Evolutionary conservation across 2,888 invertebrate genomes (phyloP).

Genomic region (Ennomos quercinarius): DNA sequence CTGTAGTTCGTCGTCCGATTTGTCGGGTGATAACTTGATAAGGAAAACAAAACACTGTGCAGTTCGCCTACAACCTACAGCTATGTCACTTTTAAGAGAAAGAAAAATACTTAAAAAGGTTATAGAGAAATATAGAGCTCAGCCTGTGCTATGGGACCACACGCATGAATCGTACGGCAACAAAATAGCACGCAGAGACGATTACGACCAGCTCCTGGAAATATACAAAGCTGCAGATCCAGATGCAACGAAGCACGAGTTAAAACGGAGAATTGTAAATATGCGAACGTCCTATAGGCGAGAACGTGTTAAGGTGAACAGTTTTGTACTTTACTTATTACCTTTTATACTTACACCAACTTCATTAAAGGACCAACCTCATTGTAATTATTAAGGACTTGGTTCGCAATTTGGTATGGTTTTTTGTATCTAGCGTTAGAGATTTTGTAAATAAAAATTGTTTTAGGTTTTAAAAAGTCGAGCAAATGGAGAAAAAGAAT

Average conservation of each 20-base stretch:
- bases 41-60: neutral
- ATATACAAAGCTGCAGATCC: conserved; percentile 18
- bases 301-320: conserved; percentile 45
- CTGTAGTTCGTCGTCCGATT: conserved; percentile 10
- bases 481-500: conserved; percentile 6
- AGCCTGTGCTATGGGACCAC: conserved; percentile 42
- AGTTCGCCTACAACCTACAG: conserved; percentile 3
- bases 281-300: conserved; percentile 47
- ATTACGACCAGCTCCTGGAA: conserved; percentile 8
- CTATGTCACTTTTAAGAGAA: conserved; percentile 18
- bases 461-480: conserved; percentile 30
- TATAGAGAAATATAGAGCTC: conserved; percentile 17
- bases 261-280: conserved; percentile 48
- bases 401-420: too few species aligned
- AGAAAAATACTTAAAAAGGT: conserved; percentile 16
- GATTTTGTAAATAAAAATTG: neutral
- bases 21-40: conserved; percentile 1
- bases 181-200: conserved; percentile 21
- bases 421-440: too few species aligned
- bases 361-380: too few species aligned
- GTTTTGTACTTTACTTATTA: neutral
- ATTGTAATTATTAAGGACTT: too few species aligned
- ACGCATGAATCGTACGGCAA: conserved; percentile 36
- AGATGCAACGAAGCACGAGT: conserved; percentile 4
- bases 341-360: too few species aligned